Evolutionary conservation across 2,797 vertebrate genomes (phyloP).

Genomic region (Pipistrellus kuhlii): DNA sequence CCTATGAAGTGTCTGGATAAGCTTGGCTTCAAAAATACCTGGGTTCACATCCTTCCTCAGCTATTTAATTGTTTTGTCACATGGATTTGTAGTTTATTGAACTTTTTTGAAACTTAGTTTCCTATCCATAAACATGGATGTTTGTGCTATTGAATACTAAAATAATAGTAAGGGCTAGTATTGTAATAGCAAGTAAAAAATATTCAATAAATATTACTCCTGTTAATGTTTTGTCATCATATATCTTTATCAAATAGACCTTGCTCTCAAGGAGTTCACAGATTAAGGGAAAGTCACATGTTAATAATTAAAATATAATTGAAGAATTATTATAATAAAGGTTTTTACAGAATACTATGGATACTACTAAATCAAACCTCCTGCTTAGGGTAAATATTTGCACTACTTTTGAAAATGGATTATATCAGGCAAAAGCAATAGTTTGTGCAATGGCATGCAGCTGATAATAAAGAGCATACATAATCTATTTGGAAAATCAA

Average conservation of each 20-base stretch:
- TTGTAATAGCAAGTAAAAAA: neutral
- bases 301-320: conserved; percentile 46
- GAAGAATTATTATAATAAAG: conserved; percentile 31
- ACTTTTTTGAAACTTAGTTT: conserved; percentile 48
- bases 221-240: neutral
- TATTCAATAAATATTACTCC: neutral
- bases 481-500: conserved; percentile 24
- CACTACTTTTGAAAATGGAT: neutral
- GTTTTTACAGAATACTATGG: neutral
- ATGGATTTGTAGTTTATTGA: neutral
- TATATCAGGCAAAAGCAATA: conserved; percentile 14
- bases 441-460: neutral
- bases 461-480: neutral
- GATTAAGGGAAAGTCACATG: neutral
- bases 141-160: neutral
- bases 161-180: conserved; percentile 36
- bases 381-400: neutral
- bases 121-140: neutral
- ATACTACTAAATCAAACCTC: neutral
- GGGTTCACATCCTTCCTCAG: neutral
- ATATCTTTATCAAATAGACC: neutral
- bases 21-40: conserved; percentile 1
- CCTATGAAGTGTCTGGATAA: neutral
- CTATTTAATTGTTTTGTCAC: conserved; percentile 16
- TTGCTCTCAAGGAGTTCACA: neutral